Conservation (phyloP, 2,888 invertebrate species). For the Stenodema calcarata region DNA sequence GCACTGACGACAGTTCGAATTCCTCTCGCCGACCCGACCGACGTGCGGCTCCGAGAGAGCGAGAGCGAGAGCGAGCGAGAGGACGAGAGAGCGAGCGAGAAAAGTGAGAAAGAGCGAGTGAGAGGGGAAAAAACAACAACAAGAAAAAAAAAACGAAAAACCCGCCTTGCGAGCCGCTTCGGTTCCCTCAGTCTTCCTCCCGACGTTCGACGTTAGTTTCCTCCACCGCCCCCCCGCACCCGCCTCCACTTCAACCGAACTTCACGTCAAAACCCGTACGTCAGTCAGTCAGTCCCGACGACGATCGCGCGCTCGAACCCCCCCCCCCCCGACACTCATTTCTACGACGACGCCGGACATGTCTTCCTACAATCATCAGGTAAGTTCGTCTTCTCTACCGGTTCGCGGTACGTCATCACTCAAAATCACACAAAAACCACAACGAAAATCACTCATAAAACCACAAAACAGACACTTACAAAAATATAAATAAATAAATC, state of each 20-base stretch:
- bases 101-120: no score
- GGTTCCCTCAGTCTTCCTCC: neutral
- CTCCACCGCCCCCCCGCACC: neutral
- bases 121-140: no score
- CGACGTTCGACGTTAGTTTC: neutral
- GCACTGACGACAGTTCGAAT: neutral
- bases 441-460: no score
- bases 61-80: neutral
- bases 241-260: neutral
- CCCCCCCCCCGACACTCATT: neutral
- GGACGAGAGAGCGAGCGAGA: no score
- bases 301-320: neutral
- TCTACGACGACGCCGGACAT: conserved; percentile 14
- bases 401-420: neutral
- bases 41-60: neutral
- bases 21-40: neutral
- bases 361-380: conserved; percentile 45
- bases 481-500: no score
- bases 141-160: no score
- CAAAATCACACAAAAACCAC: no score
- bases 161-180: neutral
- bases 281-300: no score
- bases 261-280: no score
- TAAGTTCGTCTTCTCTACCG: neutral
- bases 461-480: no score